A percentile compares a stretch with the other conserved stretches of the same genome.
Evolutionary conservation across 2,113 vertebrate species (phyloP).

Genomic region (Pygoscelis adeliae): DNA sequence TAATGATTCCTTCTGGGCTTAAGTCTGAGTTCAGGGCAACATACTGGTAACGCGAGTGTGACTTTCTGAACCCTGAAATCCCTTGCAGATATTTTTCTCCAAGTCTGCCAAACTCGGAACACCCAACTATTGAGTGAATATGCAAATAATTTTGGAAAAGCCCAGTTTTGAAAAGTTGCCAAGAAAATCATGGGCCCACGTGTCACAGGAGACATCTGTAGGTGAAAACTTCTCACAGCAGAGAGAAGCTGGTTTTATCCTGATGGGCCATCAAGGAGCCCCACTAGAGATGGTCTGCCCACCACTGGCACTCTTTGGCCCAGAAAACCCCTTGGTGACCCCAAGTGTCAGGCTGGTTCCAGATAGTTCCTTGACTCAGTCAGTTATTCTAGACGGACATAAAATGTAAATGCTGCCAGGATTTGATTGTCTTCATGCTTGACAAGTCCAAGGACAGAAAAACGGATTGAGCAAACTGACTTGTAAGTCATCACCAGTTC

Average conservation of each 20-base stretch:
- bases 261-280: not conserved
- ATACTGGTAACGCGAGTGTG: not conserved
- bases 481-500: not conserved
- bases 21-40: not conserved
- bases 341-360: not conserved
- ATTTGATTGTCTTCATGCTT: not conserved
- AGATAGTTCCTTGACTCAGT: not conserved
- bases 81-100: not conserved
- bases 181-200: not conserved
- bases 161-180: not conserved
- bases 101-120: not conserved
- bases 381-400: not conserved
- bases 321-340: not conserved
- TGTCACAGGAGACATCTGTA: not conserved
- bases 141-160: slow-evolving; percentile 1
- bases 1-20: not conserved
- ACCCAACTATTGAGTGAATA: not conserved
- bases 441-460: not conserved
- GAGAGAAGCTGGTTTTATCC: not conserved
- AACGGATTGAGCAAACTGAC: not conserved
- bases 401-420: not conserved
- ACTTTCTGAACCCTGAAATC: slow-evolving; percentile 10
- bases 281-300: rapidly evolving
- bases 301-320: not conserved
- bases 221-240: not conserved